phyloP scores from a whole-genome alignment of 2,888 invertebrate genomes.

The Agrotis exclamationis region DNA sequence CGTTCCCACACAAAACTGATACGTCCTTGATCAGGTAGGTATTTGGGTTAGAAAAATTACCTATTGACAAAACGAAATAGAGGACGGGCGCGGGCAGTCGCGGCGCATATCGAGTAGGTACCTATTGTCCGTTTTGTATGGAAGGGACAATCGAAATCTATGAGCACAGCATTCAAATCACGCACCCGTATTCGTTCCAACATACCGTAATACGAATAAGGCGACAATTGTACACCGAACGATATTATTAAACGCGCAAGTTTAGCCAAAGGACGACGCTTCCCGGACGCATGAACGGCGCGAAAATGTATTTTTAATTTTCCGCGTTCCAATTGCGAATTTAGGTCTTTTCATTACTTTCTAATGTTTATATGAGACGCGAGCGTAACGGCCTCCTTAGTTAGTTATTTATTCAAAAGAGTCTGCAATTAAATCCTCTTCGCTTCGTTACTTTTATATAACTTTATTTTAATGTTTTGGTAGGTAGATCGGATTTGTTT shows the following conservation, averaged over 20 bases:
- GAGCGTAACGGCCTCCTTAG: constrained; percentile 66
- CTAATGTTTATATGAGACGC: constrained; percentile 73
- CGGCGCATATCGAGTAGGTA: constrained; percentile 84
- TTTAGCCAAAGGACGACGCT: constrained; percentile 83
- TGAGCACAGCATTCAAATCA: constrained; percentile 82
- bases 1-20: constrained; percentile 75
- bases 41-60: constrained; percentile 87
- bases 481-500: constrained; percentile 76
- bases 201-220: constrained; percentile 89
- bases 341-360: constrained; percentile 72
- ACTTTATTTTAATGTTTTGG: constrained; percentile 79
- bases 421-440: constrained; percentile 80
- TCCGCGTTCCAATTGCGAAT: constrained; percentile 66
- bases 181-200: constrained; percentile 88
- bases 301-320: constrained; percentile 65
- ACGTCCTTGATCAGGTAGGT: constrained; percentile 84
- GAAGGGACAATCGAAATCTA: constrained; percentile 80
- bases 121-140: constrained; percentile 85
- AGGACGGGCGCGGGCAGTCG: constrained; percentile 72
- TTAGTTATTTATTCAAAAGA: constrained; percentile 74
- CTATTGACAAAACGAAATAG: constrained; percentile 79
- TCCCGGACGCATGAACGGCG: constrained; percentile 58
- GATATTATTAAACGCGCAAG: constrained; percentile 82
- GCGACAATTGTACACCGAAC: constrained; percentile 80
- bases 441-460: constrained; percentile 85